Conservation (phyloP, 2,797 vertebrate species). For the Artibeus lituratus region DNA sequence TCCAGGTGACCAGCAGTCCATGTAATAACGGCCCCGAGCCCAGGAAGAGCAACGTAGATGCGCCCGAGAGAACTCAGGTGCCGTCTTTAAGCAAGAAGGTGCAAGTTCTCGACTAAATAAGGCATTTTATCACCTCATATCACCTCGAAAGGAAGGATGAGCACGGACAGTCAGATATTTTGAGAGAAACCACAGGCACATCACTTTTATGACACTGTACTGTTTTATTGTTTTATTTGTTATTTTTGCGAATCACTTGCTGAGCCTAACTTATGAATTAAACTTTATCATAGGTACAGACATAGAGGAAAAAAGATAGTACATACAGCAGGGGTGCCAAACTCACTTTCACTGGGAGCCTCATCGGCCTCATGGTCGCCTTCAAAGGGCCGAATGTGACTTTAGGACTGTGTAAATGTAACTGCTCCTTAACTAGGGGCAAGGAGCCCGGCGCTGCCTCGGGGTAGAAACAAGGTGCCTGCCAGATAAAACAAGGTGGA, state of each 20-base stretch:
- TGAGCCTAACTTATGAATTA: no score
- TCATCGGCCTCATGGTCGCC: no score
- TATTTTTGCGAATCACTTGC: neutral
- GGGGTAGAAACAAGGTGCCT: no score
- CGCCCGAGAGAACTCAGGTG: neutral
- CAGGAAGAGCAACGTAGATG: neutral
- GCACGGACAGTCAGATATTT: neutral
- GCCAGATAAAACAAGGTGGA: no score
- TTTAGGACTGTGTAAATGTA: no score
- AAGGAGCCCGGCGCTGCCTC: no score
- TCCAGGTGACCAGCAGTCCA: neutral
- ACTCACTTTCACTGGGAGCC: no score
- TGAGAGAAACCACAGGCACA: neutral
- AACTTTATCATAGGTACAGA: neutral
- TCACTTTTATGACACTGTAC: neutral
- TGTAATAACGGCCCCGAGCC: neutral
- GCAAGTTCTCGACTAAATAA: neutral
- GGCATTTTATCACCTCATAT: neutral
- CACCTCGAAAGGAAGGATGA: neutral
- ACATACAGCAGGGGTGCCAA: no score
- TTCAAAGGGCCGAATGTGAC: no score
- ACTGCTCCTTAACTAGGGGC: no score
- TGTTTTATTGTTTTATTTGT: neutral
- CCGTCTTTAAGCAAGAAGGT: neutral
- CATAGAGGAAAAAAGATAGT: neutral